Evolutionary conservation across 2,113 vertebrate genomes (phyloP).

Genomic region (Strix uralensis): DNA sequence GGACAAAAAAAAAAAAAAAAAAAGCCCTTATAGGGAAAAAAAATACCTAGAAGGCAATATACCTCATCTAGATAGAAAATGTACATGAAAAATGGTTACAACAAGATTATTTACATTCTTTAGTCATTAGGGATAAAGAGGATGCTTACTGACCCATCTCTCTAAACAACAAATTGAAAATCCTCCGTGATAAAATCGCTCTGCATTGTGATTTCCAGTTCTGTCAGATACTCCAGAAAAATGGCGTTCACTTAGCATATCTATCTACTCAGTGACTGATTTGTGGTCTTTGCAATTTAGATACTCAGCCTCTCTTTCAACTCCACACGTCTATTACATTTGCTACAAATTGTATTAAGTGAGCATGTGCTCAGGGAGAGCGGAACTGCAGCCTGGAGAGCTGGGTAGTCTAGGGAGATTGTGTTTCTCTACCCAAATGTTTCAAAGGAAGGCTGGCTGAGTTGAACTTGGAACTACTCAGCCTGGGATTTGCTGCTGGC

Average conservation of each 20-base stretch:
- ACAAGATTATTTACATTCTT: conserved; percentile 73
- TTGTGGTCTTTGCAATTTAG: conserved; percentile 66
- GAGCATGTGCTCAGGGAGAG: not conserved
- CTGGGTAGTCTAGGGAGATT: not conserved
- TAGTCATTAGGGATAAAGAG: conserved; percentile 72
- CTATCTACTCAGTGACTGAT: conserved; percentile 49
- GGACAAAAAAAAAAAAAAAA: not conserved
- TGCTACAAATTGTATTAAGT: conserved; percentile 29
- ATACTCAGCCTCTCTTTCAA: conserved; percentile 59
- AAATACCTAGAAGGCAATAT: conserved; percentile 50
- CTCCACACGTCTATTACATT: conserved; percentile 44
- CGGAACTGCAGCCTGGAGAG: conserved; percentile 5
- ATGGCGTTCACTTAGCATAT: conserved; percentile 54
- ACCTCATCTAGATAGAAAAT: conserved; percentile 58
- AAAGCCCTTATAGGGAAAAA: not conserved
- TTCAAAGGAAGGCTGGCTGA: not conserved
- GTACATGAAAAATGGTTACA: conserved; percentile 59
- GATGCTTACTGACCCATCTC: conserved; percentile 68
- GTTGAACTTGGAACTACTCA: not conserved
- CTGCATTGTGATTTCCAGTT: conserved; percentile 65
- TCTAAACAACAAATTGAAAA: conserved; percentile 75
- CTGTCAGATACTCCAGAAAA: conserved; percentile 69
- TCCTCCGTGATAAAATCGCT: conserved; percentile 65
- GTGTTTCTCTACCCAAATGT: not conserved
- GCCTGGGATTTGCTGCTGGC: not conserved